A percentile compares a stretch with the other conserved stretches of the same genome.
Conservation (phyloP, 2,888 invertebrate species). For the Sphaeridia pumilis region DNA sequence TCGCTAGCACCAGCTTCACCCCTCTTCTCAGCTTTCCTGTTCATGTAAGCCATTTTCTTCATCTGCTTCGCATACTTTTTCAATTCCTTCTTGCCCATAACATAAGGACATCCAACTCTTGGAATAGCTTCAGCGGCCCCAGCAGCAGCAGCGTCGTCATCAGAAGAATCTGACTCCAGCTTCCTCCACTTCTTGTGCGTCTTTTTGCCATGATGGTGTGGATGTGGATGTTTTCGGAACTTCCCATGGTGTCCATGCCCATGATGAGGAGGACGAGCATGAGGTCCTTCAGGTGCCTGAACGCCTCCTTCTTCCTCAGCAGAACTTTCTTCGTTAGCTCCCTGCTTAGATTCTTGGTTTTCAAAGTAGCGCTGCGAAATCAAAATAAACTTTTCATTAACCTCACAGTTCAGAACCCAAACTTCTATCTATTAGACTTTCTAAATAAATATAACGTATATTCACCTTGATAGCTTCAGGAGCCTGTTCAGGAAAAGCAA, state of each 20-base stretch:
- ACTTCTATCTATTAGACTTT: background rate
- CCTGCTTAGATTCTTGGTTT: background rate
- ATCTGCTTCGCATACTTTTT: conserved; percentile 29
- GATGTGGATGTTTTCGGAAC: conserved; percentile 6
- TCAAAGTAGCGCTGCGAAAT: conserved; percentile 10
- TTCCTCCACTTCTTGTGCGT: conserved; percentile 5
- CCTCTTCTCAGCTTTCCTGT: conserved; percentile 15
- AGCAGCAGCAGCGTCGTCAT: conserved; percentile 7
- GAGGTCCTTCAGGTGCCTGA: conserved; percentile 9
- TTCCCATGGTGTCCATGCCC: conserved; percentile 16
- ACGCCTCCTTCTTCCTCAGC: background rate
- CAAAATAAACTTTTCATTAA: conserved; percentile 3
- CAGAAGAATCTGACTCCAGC: conserved; percentile 9
- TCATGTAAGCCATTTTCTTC: conserved; percentile 26
- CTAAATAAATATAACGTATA: conserved; percentile 1
- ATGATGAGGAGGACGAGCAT: conserved; percentile 4
- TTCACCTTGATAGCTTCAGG: conserved; percentile 27
- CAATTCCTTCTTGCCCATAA: conserved; percentile 28
- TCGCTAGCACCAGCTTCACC: background rate
- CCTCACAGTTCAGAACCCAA: background rate
- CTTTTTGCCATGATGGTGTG: conserved; percentile 4
- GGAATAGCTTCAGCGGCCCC: background rate
- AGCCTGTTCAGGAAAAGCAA: conserved; percentile 42
- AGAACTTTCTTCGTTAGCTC: background rate
- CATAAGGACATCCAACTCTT: conserved; percentile 25